phyloP scores from a whole-genome alignment of 2,113 vertebrate species.

The Symphodus melops region DNA sequence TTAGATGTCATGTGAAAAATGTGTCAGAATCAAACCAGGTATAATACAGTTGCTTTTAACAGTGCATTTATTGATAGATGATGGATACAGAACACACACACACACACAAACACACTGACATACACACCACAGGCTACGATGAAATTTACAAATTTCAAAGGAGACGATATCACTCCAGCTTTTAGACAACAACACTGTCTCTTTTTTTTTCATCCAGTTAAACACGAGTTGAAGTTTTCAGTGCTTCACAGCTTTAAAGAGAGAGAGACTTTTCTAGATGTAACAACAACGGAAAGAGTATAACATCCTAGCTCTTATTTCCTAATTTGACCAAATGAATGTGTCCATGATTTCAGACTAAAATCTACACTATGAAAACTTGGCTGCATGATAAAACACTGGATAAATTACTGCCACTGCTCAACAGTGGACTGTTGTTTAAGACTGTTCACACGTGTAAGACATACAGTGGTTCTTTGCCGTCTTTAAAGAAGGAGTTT shows the following conservation, averaged over 20 bases:
- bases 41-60: slow-evolving; percentile 29
- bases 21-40: background rate
- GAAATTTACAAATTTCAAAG: slow-evolving; percentile 9
- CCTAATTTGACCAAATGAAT: background rate
- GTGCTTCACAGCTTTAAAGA: background rate
- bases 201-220: background rate
- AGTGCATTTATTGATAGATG: slow-evolving; percentile 58
- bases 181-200: background rate
- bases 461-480: background rate
- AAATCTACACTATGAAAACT: background rate
- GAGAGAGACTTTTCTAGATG: background rate
- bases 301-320: background rate
- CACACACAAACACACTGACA: slow-evolving; percentile 28
- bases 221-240: background rate
- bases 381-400: background rate
- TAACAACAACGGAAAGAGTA: background rate
- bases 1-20: background rate
- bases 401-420: background rate
- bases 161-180: background rate
- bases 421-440: background rate
- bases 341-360: background rate
- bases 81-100: slow-evolving; percentile 34
- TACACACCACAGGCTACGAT: slow-evolving; percentile 35
- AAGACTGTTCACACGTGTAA: background rate
- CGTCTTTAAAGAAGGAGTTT: background rate